Conservation (phyloP, 2,888 invertebrate genomes). For the Tridacna crocea region DNA sequence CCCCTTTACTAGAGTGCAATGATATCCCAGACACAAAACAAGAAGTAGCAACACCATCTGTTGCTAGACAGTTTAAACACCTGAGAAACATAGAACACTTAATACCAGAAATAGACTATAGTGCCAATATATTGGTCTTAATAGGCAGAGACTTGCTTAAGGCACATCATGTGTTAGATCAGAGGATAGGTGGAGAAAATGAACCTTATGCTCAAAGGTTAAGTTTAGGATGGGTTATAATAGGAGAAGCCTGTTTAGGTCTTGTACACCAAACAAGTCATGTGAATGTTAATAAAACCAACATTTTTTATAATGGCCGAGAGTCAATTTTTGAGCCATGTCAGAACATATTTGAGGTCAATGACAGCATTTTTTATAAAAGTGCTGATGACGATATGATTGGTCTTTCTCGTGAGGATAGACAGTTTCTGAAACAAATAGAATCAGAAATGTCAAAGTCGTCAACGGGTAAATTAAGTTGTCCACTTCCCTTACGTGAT, state of each 20-base stretch:
- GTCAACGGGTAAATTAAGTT: neutral
- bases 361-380: slow-evolving; percentile 21
- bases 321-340: slow-evolving; percentile 31
- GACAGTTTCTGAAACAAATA: no score
- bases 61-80: slow-evolving; percentile 26
- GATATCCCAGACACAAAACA: slow-evolving; percentile 38
- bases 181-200: slow-evolving; percentile 14
- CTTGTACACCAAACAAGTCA: slow-evolving; percentile 32
- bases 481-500: slow-evolving; percentile 3
- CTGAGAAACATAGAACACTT: slow-evolving; percentile 23
- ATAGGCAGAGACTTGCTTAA: slow-evolving; percentile 7
- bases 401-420: no score
- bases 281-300: slow-evolving; percentile 37
- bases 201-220: slow-evolving; percentile 42
- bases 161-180: slow-evolving; percentile 39
- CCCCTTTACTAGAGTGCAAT: slow-evolving; percentile 39
- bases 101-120: neutral
- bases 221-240: slow-evolving; percentile 33
- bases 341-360: slow-evolving; percentile 27
- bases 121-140: slow-evolving; percentile 19
- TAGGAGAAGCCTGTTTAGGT: slow-evolving; percentile 45
- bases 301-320: slow-evolving; percentile 33
- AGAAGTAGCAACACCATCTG: slow-evolving; percentile 45
- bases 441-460: slow-evolving; percentile 13
- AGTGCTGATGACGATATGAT: no score